Conservation (phyloP, 2,888 invertebrate genomes). For the Lepidonotus clava region DNA sequence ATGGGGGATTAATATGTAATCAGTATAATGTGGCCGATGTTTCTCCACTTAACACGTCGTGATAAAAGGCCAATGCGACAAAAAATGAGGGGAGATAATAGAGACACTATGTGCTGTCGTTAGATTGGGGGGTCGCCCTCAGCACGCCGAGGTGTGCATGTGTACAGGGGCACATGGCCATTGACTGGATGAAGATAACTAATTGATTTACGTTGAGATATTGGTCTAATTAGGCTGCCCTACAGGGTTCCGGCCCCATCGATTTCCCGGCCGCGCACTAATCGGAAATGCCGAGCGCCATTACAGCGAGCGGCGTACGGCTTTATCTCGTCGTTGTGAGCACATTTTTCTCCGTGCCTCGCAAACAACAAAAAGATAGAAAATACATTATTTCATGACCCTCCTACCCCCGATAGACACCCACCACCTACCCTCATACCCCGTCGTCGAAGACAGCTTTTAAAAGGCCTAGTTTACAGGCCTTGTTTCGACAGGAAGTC, state of each 20-base stretch:
- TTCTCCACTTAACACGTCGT: too few species aligned
- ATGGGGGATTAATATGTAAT: too few species aligned
- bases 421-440: background rate
- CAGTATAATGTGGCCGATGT: too few species aligned
- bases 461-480: background rate
- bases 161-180: background rate
- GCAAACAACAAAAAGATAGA: background rate
- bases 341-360: too few species aligned
- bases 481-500: background rate
- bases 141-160: too few species aligned
- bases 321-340: background rate
- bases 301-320: background rate
- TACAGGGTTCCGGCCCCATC: slow-evolving; percentile 17
- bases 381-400: slow-evolving; percentile 43
- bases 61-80: too few species aligned
- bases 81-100: too few species aligned
- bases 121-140: too few species aligned
- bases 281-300: slow-evolving; percentile 22
- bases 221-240: slow-evolving; percentile 37
- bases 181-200: slow-evolving; percentile 9
- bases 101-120: too few species aligned
- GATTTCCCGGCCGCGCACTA: slow-evolving; percentile 16
- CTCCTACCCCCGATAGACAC: background rate
- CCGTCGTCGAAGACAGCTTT: background rate
- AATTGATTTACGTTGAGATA: slow-evolving; percentile 47